A percentile compares a stretch with the other conserved stretches of the same genome.
Conservation (phyloP, 1,140 invertebrate species). For the Sycophaga agraensis region DNA sequence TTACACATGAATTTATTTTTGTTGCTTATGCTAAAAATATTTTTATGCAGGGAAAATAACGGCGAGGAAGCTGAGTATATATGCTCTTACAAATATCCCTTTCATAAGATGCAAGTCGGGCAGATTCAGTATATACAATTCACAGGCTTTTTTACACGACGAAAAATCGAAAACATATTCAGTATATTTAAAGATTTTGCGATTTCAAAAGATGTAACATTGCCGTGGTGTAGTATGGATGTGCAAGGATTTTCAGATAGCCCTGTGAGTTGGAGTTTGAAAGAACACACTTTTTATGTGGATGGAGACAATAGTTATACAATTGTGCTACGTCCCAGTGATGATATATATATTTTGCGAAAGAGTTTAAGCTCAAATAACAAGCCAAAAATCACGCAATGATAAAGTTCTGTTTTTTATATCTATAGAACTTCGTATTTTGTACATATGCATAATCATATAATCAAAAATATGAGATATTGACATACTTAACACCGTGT, state of each 20-base stretch:
- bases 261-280: slow-evolving; percentile 52
- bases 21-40: background rate
- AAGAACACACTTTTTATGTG: slow-evolving; percentile 57
- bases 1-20: background rate
- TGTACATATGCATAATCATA: slow-evolving; percentile 19
- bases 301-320: slow-evolving; percentile 60
- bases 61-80: slow-evolving; percentile 42
- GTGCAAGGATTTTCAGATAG: slow-evolving; percentile 62
- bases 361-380: slow-evolving; percentile 47
- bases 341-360: slow-evolving; percentile 43
- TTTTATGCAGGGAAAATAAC: slow-evolving; percentile 25
- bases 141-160: slow-evolving; percentile 57
- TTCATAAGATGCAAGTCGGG: slow-evolving; percentile 39
- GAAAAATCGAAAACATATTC: slow-evolving; percentile 49
- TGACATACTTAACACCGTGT: slow-evolving; percentile 9
- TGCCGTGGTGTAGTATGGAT: slow-evolving; percentile 57
- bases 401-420: slow-evolving; percentile 21
- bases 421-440: slow-evolving; percentile 16
- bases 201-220: slow-evolving; percentile 28
- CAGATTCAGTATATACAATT: slow-evolving; percentile 53
- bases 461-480: slow-evolving; percentile 12
- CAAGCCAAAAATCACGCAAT: slow-evolving; percentile 37
- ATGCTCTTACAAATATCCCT: slow-evolving; percentile 48
- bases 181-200: slow-evolving; percentile 44
- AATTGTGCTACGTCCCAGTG: slow-evolving; percentile 49